These are phyloP conservation scores for Exephanes ischioxanthus DNA, from an alignment of 2,888 invertebrate species.

Conservation along the genomic window DNA sequence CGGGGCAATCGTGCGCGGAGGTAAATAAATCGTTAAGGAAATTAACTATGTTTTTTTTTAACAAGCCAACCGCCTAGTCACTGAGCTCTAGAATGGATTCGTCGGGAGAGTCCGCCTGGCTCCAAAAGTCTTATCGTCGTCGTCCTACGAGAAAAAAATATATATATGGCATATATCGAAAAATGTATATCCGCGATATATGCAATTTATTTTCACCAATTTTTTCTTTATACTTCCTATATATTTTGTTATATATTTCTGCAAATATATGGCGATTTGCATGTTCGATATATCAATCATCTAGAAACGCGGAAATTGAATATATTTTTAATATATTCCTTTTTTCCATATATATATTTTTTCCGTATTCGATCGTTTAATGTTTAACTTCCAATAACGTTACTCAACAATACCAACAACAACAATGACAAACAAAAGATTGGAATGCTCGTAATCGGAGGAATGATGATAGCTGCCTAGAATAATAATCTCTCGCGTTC, in stretches of 20 bases:
- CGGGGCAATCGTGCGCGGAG: not conserved
- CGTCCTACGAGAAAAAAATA: no score
- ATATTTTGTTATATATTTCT: no score
- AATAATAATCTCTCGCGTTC: constrained; percentile 7
- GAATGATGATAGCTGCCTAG: constrained; percentile 41
- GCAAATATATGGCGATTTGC: no score
- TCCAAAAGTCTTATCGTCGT: constrained; percentile 1
- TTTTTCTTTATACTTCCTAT: not conserved
- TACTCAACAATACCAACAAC: constrained; percentile 8
- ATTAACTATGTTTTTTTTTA: not conserved
- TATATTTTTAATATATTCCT: no score
- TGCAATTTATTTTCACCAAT: not conserved
- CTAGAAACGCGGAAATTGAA: no score
- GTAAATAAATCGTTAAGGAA: constrained; percentile 1
- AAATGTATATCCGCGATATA: no score
- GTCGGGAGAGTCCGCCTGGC: not conserved
- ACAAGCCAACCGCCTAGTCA: not conserved
- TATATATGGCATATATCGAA: no score
- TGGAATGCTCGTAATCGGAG: constrained; percentile 7
- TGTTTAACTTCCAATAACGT: not conserved
- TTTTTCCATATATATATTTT: no score
- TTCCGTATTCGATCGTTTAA: no score
- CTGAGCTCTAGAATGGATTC: not conserved
- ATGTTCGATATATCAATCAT: no score
- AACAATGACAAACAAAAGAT: not conserved